Percentiles rank a stretch among this genome's conserved stretches.
Conservation (phyloP, 2,797 vertebrate species). For the Smutsia temminckii region DNA sequence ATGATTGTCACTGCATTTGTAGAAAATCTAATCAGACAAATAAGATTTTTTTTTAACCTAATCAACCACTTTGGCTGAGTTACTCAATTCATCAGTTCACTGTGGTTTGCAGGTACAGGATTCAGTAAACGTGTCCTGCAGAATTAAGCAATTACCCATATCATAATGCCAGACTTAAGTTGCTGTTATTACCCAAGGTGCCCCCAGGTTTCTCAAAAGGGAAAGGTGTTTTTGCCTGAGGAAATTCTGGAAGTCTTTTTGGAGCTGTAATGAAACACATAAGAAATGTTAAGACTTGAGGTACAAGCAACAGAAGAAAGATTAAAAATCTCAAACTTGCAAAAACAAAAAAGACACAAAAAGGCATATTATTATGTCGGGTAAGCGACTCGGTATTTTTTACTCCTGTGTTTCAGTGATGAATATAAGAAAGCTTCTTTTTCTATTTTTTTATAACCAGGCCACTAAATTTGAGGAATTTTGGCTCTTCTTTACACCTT, state of each 20-base stretch:
- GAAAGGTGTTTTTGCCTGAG: conserved; percentile 70
- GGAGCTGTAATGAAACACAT: conserved; percentile 74
- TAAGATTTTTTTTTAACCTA: not conserved
- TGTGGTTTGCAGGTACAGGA: not conserved
- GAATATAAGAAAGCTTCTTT: not conserved
- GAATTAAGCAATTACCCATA: not conserved
- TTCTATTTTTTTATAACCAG: not conserved
- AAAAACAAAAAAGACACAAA: conserved; percentile 20
- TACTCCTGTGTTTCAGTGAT: not conserved
- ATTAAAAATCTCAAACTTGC: not conserved
- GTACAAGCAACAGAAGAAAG: not conserved
- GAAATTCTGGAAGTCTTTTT: conserved; percentile 75
- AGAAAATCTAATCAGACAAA: conserved; percentile 4
- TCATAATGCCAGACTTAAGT: conserved; percentile 2
- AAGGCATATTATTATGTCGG: not conserved
- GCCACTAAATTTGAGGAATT: not conserved
- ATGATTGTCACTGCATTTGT: not conserved
- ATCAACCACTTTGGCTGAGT: not conserved
- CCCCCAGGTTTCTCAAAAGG: conserved; percentile 63
- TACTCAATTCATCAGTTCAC: not conserved
- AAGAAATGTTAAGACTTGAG: conserved; percentile 46
- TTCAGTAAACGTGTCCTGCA: not conserved
- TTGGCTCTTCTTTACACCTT: not conserved
- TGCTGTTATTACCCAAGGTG: conserved; percentile 67
- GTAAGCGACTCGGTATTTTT: not conserved